Evolutionary conservation across 2,113 vertebrate species (phyloP).

Genomic region (Casuarius casuarius): DNA sequence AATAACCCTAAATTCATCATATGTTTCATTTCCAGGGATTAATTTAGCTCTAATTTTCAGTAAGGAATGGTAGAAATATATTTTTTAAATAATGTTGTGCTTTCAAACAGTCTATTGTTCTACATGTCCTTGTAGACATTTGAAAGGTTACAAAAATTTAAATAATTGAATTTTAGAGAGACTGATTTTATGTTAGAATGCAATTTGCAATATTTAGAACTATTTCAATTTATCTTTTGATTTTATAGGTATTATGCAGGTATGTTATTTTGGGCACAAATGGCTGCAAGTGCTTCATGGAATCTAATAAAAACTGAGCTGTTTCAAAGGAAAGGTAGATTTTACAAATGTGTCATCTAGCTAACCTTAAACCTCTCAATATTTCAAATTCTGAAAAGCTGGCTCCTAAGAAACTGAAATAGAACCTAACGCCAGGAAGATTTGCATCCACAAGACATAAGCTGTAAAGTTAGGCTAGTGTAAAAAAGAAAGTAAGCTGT

Average conservation of each 20-base stretch:
- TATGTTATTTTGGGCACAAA: conserved; percentile 26
- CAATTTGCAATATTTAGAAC: conserved; percentile 21
- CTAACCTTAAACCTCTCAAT: conserved; percentile 34
- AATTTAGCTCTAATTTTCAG: neutral
- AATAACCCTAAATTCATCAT: neutral
- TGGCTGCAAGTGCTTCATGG: neutral
- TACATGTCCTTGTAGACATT: neutral
- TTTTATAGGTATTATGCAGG: conserved; percentile 4
- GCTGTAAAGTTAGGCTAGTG: neutral
- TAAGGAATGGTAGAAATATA: neutral
- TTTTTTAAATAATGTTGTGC: neutral
- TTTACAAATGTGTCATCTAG: conserved; percentile 5
- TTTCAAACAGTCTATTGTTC: neutral
- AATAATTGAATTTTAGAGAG: conserved; percentile 40
- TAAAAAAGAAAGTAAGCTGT: neutral
- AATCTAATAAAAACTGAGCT: conserved; percentile 58
- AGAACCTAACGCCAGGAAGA: neutral
- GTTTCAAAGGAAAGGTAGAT: conserved; percentile 43
- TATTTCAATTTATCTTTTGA: conserved; percentile 29
- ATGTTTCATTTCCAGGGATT: neutral
- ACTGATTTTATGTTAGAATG: conserved; percentile 27
- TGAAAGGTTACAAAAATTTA: neutral
- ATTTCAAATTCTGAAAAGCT: neutral
- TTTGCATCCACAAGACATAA: neutral
- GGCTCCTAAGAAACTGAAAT: neutral